Evolutionary conservation across 2,797 vertebrate genomes (phyloP), one percentile per base, ranked within the genome.

Genomic region (Chiroxiphia lanceolata): DNA sequence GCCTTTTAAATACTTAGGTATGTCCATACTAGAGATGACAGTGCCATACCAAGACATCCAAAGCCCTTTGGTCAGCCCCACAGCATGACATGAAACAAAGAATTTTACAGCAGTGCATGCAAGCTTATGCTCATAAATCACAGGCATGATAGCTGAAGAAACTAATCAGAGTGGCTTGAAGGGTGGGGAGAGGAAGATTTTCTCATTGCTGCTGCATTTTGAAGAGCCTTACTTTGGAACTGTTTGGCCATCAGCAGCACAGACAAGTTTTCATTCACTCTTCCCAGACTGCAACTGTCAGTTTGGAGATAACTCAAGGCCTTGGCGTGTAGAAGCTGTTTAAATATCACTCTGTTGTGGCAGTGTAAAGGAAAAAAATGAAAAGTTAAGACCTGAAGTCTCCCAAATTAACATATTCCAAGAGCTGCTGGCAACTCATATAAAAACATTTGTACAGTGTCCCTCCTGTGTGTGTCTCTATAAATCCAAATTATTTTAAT

Each of bases 261-360:
- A 47, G 98, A 98, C 79, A 98, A 97, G 96, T 98, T 99, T 97
- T 99, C 98, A 50, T 98, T 99, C 97, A 99, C 98, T 29, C 98
- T 99, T 83, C 98, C 98, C 95, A 99, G 96, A 79, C 98, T 98
- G 95, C 98, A 99, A 97, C 99, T 99, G 98, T 99, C 98, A 44
- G 98, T 98, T 90, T 99, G 98, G 94, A 99, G 97, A 90, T 98
- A 99, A 97, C 98, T 99, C 90, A 99, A 97, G 15, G 98, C 98
- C 0, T 97, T 98, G 7, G 97, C 98, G 97, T 99, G 98, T 8
- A 99, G 98, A 90, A 99, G 98, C 96, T 99, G 98, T 97, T 99
- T 99, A 94, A 99, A 98, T 98, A 99, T 98, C 97, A 98, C 98
- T 96, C 98, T 97, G 70, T 98, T 99, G 63, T 98, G 98, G 93